A percentile compares a stretch with the other conserved stretches of the same genome.
Evolutionary conservation across 1,140 invertebrate genomes (phyloP).

Genomic region (Hermatobates lingyangjiaoensis): DNA sequence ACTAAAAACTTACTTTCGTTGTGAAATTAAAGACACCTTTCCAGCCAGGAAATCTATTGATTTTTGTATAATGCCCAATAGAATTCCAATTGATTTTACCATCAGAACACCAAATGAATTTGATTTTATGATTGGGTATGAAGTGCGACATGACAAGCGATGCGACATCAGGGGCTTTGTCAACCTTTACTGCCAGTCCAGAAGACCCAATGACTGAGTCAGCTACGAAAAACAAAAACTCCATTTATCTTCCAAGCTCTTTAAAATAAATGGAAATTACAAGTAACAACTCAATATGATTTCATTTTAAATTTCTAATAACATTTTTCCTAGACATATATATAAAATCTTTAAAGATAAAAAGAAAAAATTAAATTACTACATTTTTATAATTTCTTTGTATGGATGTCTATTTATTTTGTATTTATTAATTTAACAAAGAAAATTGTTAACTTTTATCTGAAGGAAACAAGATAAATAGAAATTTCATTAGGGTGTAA

Average conservation of each 20-base stretch:
- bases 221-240: background rate
- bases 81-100: background rate
- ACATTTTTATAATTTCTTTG: background rate
- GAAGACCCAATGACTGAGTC: background rate
- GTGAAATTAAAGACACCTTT: background rate
- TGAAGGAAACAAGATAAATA: background rate
- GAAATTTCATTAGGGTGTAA: background rate
- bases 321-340: background rate
- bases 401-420: background rate
- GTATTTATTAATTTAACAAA: too few species aligned
- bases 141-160: background rate
- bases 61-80: background rate
- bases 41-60: background rate
- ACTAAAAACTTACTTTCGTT: background rate
- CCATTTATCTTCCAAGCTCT: background rate
- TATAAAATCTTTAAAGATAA: background rate
- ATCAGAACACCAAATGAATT: background rate
- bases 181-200: background rate
- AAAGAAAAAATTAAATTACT: background rate
- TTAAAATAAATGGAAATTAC: background rate
- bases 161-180: background rate
- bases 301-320: background rate
- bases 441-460: background rate
- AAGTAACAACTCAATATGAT: background rate
- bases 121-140: background rate